phyloP scores from a whole-genome alignment of 1,140 invertebrate species.

The Lamellibrachia luymesi region DNA sequence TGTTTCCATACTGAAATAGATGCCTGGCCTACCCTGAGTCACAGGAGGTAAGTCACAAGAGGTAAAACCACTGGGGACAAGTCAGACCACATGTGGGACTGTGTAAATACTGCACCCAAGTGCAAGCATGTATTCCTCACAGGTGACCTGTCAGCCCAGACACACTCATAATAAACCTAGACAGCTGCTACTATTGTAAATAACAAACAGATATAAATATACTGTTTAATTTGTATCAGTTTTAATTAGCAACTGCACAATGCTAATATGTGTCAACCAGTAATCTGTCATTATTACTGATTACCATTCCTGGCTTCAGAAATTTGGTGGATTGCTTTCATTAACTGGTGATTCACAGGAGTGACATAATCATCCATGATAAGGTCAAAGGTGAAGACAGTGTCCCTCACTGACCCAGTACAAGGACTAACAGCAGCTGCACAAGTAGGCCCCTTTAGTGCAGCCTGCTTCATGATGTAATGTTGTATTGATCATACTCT shows the following conservation, averaged over 20 bases:
- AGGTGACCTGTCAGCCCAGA: background rate
- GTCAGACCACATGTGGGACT: background rate
- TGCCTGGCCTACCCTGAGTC: too few relatives aligned
- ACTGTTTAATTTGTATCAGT: background rate
- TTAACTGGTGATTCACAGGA: background rate
- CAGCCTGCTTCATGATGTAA: background rate
- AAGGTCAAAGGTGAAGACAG: background rate
- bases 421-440: background rate
- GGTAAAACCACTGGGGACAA: background rate
- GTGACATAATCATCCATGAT: background rate
- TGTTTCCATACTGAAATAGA: too few relatives aligned
- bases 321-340: background rate
- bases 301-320: background rate
- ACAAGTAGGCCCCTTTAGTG: background rate
- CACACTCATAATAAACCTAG: background rate
- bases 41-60: too few relatives aligned
- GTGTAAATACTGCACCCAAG: background rate
- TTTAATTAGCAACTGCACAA: background rate
- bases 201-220: background rate
- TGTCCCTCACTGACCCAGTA: background rate
- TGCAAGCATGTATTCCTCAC: background rate
- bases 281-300: background rate
- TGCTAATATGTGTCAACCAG: background rate
- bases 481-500: background rate
- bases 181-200: background rate